A percentile compares a stretch with the other conserved stretches of the same genome.
Conservation (phyloP, 2,888 invertebrate genomes). For the Macroteleia sp. region DNA sequence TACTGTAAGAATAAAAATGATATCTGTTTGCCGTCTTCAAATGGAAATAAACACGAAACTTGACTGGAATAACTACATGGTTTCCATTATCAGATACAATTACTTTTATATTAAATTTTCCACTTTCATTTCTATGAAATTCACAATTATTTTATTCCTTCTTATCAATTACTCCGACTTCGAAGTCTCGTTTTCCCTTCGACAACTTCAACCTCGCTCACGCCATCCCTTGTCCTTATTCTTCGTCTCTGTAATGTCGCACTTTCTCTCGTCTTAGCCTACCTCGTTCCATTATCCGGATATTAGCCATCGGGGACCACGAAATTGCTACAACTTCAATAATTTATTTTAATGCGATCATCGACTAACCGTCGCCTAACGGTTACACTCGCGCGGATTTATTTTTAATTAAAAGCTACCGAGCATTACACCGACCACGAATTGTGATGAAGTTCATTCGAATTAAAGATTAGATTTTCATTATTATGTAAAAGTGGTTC, state of each 20-base stretch:
- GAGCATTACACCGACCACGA: slow-evolving; percentile 35
- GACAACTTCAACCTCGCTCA: slow-evolving; percentile 53
- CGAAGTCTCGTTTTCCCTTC: slow-evolving; percentile 60
- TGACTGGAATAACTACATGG: not conserved
- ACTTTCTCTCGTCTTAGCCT: slow-evolving; percentile 65
- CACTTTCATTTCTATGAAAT: slow-evolving; percentile 72
- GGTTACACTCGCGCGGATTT: slow-evolving; percentile 76
- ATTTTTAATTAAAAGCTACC: slow-evolving; percentile 76
- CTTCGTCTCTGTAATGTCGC: slow-evolving; percentile 51
- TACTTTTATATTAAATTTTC: slow-evolving; percentile 70
- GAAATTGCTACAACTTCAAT: slow-evolving; percentile 83
- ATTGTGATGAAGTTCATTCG: slow-evolving; percentile 15
- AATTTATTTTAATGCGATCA: slow-evolving; percentile 83
- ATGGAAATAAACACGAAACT: not conserved
- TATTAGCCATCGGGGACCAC: slow-evolving; percentile 83
- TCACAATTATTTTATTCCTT: slow-evolving; percentile 79
- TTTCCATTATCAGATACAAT: slow-evolving; percentile 12
- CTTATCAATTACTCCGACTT: slow-evolving; percentile 79
- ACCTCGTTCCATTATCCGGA: slow-evolving; percentile 81
- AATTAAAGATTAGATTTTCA: slow-evolving; percentile 27
- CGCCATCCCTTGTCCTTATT: slow-evolving; percentile 63
- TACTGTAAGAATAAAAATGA: too few species aligned
- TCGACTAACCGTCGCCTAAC: slow-evolving; percentile 76
- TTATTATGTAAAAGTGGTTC: slow-evolving; percentile 36
- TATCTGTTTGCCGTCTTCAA: too few species aligned